phyloP scores from a whole-genome alignment of 2,888 invertebrate genomes.

The Nephrotoma appendiculata region DNA sequence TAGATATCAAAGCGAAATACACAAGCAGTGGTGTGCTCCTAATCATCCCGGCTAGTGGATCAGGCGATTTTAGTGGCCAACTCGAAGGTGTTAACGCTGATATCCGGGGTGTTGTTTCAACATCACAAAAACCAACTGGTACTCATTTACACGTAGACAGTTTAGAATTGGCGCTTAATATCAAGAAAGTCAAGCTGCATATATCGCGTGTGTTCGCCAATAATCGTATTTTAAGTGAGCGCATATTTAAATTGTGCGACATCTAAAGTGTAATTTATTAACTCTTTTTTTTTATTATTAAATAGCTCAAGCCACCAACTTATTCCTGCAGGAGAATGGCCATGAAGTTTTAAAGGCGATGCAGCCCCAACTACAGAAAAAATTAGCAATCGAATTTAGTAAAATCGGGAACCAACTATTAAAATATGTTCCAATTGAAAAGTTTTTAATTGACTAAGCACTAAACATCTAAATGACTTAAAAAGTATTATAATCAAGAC shows the following conservation, averaged over 20 bases:
- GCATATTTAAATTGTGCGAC: not conserved
- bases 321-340: constrained; percentile 54
- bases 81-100: constrained; percentile 45
- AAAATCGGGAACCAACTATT: constrained; percentile 50
- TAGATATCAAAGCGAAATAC: constrained; percentile 49
- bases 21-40: constrained; percentile 52
- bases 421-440: constrained; percentile 45
- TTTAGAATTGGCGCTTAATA: constrained; percentile 42
- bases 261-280: constrained; percentile 1
- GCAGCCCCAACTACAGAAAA: constrained; percentile 50
- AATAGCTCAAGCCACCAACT: constrained; percentile 53
- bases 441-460: constrained; percentile 34
- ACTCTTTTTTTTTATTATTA: constrained; percentile 13
- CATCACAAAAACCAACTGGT: constrained; percentile 30
- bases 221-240: constrained; percentile 53
- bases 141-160: constrained; percentile 46
- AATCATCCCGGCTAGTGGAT: constrained; percentile 55
- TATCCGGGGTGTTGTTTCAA: constrained; percentile 42
- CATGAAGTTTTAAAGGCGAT: constrained; percentile 52
- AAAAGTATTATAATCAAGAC: not conserved
- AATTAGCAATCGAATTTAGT: constrained; percentile 45
- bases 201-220: constrained; percentile 53
- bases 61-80: constrained; percentile 49
- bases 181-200: constrained; percentile 46
- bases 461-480: not conserved